Percentiles rank a stretch among this genome's conserved stretches.
Evolutionary conservation across 30 jellyfish, hydroid and myxozoan genomes (phyloP).

Genomic region (Rhopilema esculentum): DNA sequence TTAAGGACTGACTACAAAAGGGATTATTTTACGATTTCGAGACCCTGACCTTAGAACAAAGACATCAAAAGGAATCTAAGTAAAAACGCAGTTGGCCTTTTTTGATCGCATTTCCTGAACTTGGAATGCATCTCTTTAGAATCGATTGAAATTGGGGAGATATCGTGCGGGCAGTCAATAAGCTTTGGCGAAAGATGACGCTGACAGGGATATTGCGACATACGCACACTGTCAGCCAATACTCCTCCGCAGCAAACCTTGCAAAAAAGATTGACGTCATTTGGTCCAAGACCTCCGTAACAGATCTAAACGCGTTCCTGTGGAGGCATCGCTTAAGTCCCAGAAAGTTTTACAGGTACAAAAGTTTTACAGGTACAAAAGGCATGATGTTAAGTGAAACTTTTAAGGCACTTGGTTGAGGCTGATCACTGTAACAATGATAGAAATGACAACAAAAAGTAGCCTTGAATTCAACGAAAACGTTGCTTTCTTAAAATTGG

Average conservation of each 20-base stretch:
- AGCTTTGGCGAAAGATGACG: neutral
- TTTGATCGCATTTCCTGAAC: constrained; percentile 35
- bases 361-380: too few species aligned
- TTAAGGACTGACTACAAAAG: constrained; percentile 12
- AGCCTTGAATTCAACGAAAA: too few species aligned
- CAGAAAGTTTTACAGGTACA: too few species aligned
- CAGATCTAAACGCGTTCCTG: too few species aligned
- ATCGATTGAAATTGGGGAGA: neutral
- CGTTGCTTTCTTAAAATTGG: too few species aligned
- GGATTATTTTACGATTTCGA: constrained; percentile 17
- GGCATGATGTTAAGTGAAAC: too few species aligned
- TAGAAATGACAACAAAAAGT: too few species aligned
- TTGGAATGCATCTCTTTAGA: constrained; percentile 26
- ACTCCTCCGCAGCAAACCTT: neutral
- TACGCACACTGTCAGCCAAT: neutral
- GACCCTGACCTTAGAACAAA: constrained; percentile 23
- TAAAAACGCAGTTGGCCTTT: neutral
- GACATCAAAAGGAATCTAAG: constrained; percentile 32
- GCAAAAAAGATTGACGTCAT: neutral
- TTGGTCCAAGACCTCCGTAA: too few species aligned
- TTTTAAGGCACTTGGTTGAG: too few species aligned
- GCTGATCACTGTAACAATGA: too few species aligned
- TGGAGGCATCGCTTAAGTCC: too few species aligned
- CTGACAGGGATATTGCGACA: neutral
- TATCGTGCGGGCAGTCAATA: neutral